phyloP scores from a whole-genome alignment of 37 sponge, comb jelly and placozoan genomes.

The Beroe forskalii region DNA sequence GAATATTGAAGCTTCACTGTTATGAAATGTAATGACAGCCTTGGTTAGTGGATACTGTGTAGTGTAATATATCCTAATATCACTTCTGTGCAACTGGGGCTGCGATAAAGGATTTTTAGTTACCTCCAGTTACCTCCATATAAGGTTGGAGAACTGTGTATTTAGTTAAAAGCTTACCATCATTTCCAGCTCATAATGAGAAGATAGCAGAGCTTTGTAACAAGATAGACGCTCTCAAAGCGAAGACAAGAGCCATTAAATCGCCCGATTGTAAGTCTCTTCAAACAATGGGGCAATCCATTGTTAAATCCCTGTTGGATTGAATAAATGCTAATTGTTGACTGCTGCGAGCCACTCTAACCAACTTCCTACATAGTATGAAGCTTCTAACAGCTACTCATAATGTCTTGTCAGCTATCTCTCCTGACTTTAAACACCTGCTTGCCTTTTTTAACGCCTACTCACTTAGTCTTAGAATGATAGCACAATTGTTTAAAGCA shows the following conservation, averaged over 20 bases:
- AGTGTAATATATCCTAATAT: not conserved
- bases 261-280: conserved; percentile 11
- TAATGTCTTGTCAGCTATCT: too few species aligned
- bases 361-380: not conserved
- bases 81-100: too few species aligned
- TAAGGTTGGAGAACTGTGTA: too few species aligned
- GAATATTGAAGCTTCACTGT: not conserved
- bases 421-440: too few species aligned
- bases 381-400: too few species aligned
- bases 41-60: not conserved
- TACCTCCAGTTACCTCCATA: too few species aligned
- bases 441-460: too few species aligned
- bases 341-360: not conserved
- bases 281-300: too few species aligned
- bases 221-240: conserved; percentile 11
- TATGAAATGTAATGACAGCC: not conserved
- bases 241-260: conserved; percentile 6
- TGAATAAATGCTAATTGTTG: not conserved
- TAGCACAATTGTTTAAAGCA: too few species aligned
- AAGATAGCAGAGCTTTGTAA: not conserved
- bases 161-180: not conserved
- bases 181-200: conserved; percentile 52
- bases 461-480: too few species aligned
- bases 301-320: too few species aligned
- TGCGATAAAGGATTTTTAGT: too few species aligned